Evolutionary conservation across 92 coral and sea anemone species (phyloP).

Genomic region (Plumapathes pennacea): DNA sequence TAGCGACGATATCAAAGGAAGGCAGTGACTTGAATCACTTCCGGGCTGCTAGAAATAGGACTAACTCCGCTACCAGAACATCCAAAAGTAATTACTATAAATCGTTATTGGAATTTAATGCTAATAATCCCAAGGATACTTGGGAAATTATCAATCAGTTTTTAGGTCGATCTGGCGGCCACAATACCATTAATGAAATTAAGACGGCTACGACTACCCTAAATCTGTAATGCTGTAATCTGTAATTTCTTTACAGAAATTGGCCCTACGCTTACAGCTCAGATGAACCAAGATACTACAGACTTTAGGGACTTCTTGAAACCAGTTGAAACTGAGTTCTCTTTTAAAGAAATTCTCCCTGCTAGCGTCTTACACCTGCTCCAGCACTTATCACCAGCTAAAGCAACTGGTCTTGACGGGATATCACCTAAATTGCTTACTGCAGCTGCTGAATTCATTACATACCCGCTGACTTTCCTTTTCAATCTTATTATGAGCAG

Average conservation of each 20-base stretch:
- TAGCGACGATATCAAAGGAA: not conserved
- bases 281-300: not conserved
- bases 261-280: conserved; percentile 2
- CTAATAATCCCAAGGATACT: not conserved
- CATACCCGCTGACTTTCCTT: conserved; percentile 42
- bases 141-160: not conserved
- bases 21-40: not conserved
- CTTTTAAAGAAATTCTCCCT: conserved; percentile 1
- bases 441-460: conserved; percentile 44
- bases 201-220: not conserved
- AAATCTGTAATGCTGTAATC: not conserved
- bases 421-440: conserved; percentile 53
- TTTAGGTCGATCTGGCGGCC: not conserved
- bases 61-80: not conserved
- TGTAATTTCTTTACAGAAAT: conserved; percentile 7
- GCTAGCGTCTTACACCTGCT: conserved; percentile 18
- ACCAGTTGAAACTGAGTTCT: conserved; percentile 1
- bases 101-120: not conserved
- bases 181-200: not conserved
- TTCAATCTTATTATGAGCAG: conserved; percentile 29
- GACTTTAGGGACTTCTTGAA: not conserved
- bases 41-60: not conserved
- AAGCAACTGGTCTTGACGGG: conserved; percentile 56
- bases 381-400: conserved; percentile 15
- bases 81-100: not conserved